A percentile compares a stretch with the other conserved stretches of the same genome.
Evolutionary conservation across 2,888 invertebrate species (phyloP).

Genomic region (Polia nebulosa): DNA sequence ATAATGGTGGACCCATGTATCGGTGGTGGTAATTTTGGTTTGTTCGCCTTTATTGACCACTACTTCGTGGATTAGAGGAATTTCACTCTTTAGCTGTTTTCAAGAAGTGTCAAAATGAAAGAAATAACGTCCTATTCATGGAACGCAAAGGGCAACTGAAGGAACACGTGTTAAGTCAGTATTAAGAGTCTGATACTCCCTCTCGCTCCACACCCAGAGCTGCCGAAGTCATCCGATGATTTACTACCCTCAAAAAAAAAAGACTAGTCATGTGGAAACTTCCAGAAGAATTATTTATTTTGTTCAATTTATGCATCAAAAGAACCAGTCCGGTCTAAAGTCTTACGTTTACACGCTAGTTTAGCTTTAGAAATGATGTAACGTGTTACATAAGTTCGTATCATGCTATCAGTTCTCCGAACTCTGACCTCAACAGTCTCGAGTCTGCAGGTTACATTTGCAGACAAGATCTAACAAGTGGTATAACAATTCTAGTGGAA

Average conservation of each 20-base stretch:
- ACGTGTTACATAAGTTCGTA: conserved; percentile 40
- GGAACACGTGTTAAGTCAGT: too few species aligned
- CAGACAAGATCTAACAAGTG: conserved; percentile 42
- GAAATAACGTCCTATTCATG: background rate
- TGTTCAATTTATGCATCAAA: background rate
- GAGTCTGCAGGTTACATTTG: conserved; percentile 20
- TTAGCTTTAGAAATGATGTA: conserved; percentile 41
- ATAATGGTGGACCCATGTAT: too few species aligned
- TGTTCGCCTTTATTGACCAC: too few species aligned
- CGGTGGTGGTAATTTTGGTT: too few species aligned
- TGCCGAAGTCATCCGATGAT: too few species aligned
- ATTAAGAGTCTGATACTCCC: too few species aligned
- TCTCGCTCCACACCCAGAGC: too few species aligned
- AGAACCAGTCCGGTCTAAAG: conserved; percentile 20
- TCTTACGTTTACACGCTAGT: conserved; percentile 18
- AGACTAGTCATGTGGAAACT: background rate
- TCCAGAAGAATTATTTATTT: conserved; percentile 7
- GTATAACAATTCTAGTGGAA: conserved; percentile 11
- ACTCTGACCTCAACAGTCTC: conserved; percentile 43
- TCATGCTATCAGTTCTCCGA: conserved; percentile 45
- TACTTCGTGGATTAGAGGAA: too few species aligned
- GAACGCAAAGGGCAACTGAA: too few species aligned
- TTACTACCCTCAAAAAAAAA: too few species aligned
- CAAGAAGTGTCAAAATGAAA: background rate
- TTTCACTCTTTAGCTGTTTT: background rate